These are phyloP conservation scores for Paracanthobrama guichenoti DNA, from an alignment of 2,113 vertebrate species.

Conservation along the genomic window DNA sequence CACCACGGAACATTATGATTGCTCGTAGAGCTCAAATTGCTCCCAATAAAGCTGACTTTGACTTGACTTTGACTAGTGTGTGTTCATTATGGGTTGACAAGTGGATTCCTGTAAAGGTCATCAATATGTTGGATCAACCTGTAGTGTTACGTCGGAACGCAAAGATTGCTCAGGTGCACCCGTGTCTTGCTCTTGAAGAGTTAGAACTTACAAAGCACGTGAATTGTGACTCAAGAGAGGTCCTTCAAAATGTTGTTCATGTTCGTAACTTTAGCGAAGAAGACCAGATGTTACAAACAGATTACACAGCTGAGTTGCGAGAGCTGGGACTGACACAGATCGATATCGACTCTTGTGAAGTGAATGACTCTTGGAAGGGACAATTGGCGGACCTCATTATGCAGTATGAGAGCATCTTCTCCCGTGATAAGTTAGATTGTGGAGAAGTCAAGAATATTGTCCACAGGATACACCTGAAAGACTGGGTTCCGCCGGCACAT, in stretches of 20 bases:
- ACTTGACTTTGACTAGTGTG: too few relatives aligned
- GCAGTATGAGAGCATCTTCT: not conserved
- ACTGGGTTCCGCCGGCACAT: not conserved
- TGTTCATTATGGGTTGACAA: slow-evolving; percentile 2
- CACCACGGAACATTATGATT: not conserved
- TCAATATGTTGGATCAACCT: not conserved
- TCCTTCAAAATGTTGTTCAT: not conserved
- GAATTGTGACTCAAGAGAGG: not conserved
- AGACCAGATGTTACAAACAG: not conserved
- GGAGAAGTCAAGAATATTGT: not conserved
- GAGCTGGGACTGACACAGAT: not conserved
- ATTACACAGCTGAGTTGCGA: not conserved
- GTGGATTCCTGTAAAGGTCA: not conserved
- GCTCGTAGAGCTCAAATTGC: too few relatives aligned
- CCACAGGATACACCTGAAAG: not conserved
- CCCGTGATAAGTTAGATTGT: not conserved
- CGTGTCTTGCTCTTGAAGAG: not conserved
- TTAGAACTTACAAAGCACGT: not conserved
- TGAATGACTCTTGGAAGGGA: not conserved
- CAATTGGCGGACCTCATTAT: not conserved
- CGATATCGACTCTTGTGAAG: not conserved
- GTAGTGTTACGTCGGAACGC: not conserved
- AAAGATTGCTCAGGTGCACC: slow-evolving; percentile 3
- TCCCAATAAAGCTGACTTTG: too few relatives aligned
- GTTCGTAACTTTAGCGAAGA: not conserved